phyloP scores from a whole-genome alignment of 92 coral and sea anemone genomes.

The Phenganax subtilis region DNA sequence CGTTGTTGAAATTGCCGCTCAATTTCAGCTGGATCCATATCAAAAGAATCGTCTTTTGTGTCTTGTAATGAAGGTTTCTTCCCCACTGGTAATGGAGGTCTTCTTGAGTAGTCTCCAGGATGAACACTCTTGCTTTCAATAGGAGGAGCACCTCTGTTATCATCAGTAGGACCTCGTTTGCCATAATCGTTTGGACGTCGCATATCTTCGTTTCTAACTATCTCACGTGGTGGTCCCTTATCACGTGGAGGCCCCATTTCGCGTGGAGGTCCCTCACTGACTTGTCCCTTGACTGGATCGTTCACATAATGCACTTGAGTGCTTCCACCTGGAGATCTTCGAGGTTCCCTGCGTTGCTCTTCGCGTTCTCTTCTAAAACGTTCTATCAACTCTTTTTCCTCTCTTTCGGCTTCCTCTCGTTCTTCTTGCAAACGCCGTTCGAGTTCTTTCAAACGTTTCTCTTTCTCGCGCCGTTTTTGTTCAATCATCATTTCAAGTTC shows the following conservation, averaged over 20 bases:
- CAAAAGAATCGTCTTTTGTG: slow-evolving; percentile 27
- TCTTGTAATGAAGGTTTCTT: slow-evolving; percentile 3
- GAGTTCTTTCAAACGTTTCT: slow-evolving; percentile 20
- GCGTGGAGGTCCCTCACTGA: neutral
- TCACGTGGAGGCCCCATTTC: neutral
- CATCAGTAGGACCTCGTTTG: neutral
- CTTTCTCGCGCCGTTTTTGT: slow-evolving; percentile 34
- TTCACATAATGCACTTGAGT: slow-evolving; percentile 63
- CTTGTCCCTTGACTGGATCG: slow-evolving; percentile 38
- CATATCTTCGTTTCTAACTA: neutral
- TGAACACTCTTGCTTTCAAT: neutral
- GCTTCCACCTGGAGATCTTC: slow-evolving; percentile 38
- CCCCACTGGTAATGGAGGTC: neutral
- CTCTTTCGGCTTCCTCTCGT: slow-evolving; percentile 11
- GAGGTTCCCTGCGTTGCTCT: slow-evolving; percentile 7
- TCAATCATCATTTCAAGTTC: slow-evolving; percentile 34
- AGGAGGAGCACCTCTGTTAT: slow-evolving; percentile 8
- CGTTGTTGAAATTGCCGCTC: slow-evolving; percentile 85
- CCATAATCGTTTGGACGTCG: slow-evolving; percentile 9
- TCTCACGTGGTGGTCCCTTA: neutral
- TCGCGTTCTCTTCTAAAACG: slow-evolving; percentile 7
- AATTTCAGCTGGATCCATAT: slow-evolving; percentile 70
- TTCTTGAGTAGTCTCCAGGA: neutral
- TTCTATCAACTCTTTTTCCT: slow-evolving; percentile 13
- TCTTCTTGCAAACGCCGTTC: slow-evolving; percentile 21